phyloP scores from a whole-genome alignment of 2,797 vertebrate genomes.

The Nannoperca australis region DNA sequence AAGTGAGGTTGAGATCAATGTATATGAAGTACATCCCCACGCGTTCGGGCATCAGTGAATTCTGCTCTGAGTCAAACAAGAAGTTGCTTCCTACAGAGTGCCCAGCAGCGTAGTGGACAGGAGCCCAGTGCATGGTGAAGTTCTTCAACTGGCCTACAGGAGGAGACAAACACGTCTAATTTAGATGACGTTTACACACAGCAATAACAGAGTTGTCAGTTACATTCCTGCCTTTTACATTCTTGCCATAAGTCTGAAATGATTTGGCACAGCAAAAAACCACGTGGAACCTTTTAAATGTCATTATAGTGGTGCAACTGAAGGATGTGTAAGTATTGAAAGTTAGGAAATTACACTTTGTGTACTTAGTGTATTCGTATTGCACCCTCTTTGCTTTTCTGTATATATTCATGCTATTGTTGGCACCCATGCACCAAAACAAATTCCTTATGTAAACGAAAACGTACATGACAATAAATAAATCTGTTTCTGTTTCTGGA shows the following conservation, averaged over 20 bases:
- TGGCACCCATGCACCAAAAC: too few relatives aligned
- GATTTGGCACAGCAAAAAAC: not conserved
- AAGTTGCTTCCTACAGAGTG: constrained; percentile 50
- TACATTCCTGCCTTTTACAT: not conserved
- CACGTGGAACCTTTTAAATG: not conserved
- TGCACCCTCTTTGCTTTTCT: too few relatives aligned
- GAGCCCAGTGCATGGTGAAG: constrained; percentile 15
- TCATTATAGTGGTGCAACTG: not conserved
- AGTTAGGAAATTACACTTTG: not conserved
- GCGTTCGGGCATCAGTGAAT: not conserved
- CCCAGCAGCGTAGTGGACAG: accelerated
- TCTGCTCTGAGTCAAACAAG: accelerated
- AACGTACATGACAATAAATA: too few relatives aligned
- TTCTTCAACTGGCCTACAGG: constrained; percentile 40
- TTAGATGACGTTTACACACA: constrained; percentile 20
- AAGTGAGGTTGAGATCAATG: constrained; percentile 65
- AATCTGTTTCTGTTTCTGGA: too few relatives aligned
- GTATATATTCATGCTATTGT: too few relatives aligned
- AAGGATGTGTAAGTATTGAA: not conserved
- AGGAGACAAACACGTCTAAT: constrained; percentile 42
- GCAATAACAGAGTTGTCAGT: accelerated
- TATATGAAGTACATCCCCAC: constrained; percentile 74
- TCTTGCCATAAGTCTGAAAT: not conserved
- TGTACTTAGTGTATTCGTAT: too few relatives aligned
- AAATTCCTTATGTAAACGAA: too few relatives aligned